Base-by-base conservation (phyloP, 2,797 vertebrate species). In the Pseudocheirus occidentalis region DNA sequence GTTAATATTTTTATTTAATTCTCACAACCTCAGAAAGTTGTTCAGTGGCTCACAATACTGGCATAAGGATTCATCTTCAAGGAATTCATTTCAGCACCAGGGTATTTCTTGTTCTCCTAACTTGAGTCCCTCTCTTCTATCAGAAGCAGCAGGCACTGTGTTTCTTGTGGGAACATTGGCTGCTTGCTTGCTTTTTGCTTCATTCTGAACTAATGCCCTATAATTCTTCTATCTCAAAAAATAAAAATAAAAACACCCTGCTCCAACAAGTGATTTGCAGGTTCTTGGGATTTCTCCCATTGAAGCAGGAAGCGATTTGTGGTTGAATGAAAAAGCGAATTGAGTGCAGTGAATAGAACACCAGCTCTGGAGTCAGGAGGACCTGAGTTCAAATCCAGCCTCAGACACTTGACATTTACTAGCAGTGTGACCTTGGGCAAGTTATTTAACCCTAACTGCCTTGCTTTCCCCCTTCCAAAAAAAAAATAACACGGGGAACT, bases 221-320 rank as follows among this genome's bases (percentile, higher is more conserved):
- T 90, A 50, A 59, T 90, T 96, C 93, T 62, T 56, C 3, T 57
- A 53, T 56, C 6, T 55, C 55, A 92, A 29, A 62, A n/a, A 52
- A 52, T 4, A n/a, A n/a, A 73, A 73, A 92, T 21, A 62, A 46
- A 94, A 91, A 31, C 29, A 16, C 4, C 2, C 7, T 16, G 55
- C 5, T 18, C 57, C 4, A 1, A 62, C 95, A 96, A 89, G 40
- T 55, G 28, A 52, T 58, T 90, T 90, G 11, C 5, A 0, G 73
- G 14, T 52, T 53, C 21, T 95, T 90, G 29, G 56, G 92, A 27
- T 40, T 13, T 59, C 92, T 93, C 59, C 91, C 54, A 56, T 55
- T 50, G 81, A 95, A 95, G 40, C 90, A 93, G 89, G 93, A 90
- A 29, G 54, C n/a, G 90, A 91, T 55, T 59, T 55, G 21, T 46